Conservation (phyloP, 2,888 invertebrate genomes). For the Spialia ferax region DNA sequence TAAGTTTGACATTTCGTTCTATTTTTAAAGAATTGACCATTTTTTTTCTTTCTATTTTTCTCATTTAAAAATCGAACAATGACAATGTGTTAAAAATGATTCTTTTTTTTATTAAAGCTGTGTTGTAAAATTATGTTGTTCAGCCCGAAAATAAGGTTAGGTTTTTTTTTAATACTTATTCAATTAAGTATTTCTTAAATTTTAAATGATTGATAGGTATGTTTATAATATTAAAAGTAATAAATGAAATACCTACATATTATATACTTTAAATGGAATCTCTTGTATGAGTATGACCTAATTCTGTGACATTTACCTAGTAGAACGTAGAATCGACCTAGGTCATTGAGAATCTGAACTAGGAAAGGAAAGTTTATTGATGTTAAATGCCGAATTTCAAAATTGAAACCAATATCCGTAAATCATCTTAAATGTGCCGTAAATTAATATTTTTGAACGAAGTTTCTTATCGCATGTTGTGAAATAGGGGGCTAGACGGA, state of each 20-base stretch:
- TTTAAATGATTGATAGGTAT: neutral
- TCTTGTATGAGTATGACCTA: conserved; percentile 60
- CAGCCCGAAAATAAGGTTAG: conserved; percentile 9
- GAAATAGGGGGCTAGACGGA: no score
- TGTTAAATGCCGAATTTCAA: neutral
- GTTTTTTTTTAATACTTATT: neutral
- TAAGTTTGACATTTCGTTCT: conserved; percentile 49
- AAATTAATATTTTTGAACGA: no score
- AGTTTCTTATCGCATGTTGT: no score
- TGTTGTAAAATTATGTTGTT: neutral
- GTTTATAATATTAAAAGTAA: neutral
- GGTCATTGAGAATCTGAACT: conserved; percentile 56
- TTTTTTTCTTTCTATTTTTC: neutral
- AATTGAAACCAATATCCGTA: no score
- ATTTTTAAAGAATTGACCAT: conserved; percentile 51
- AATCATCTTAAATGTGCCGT: no score
- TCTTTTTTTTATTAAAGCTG: neutral
- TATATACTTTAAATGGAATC: conserved; percentile 50
- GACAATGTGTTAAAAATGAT: neutral
- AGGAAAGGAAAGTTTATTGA: conserved; percentile 12
- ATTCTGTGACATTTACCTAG: conserved; percentile 64
- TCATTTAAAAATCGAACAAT: neutral
- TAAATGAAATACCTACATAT: no score
- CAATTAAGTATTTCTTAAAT: neutral
- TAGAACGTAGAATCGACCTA: conserved; percentile 62